phyloP scores from a whole-genome alignment of 2,888 invertebrate species.

The Globia sparganii region DNA sequence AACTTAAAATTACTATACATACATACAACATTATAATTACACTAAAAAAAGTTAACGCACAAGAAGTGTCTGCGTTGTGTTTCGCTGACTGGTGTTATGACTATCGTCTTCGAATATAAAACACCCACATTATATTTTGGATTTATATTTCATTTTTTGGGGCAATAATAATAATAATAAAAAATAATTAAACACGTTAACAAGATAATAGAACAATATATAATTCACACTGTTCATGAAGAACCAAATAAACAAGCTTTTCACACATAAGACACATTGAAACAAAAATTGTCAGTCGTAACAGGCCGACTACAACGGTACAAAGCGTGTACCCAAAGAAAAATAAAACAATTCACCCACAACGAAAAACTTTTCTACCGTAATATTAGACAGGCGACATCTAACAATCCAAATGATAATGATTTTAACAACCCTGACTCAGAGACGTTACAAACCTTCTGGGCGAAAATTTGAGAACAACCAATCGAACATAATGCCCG shows the following conservation, averaged over 20 bases:
- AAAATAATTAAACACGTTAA: conserved; percentile 14
- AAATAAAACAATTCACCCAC: conserved; percentile 29
- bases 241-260: conserved; percentile 12
- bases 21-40: too few species aligned
- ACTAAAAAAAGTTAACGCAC: too few species aligned
- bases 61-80: too few species aligned
- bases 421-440: not conserved
- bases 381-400: conserved; percentile 18
- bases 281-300: not conserved
- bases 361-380: conserved; percentile 41
- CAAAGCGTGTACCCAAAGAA: conserved; percentile 4
- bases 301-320: not conserved
- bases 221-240: conserved; percentile 17
- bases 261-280: conserved; percentile 29
- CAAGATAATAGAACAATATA: conserved; percentile 10
- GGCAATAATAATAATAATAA: too few species aligned
- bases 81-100: too few species aligned
- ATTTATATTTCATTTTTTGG: not conserved
- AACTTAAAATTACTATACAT: too few species aligned
- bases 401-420: not conserved
- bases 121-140: not conserved
- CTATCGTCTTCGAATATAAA: too few species aligned
- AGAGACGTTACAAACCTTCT: conserved; percentile 19
- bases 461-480: conserved; percentile 15
- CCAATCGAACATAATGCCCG: conserved; percentile 14